A percentile compares a stretch with the other conserved stretches of the same genome.
Evolutionary conservation across 2,888 invertebrate genomes (phyloP).

Genomic region (Acleris literana): DNA sequence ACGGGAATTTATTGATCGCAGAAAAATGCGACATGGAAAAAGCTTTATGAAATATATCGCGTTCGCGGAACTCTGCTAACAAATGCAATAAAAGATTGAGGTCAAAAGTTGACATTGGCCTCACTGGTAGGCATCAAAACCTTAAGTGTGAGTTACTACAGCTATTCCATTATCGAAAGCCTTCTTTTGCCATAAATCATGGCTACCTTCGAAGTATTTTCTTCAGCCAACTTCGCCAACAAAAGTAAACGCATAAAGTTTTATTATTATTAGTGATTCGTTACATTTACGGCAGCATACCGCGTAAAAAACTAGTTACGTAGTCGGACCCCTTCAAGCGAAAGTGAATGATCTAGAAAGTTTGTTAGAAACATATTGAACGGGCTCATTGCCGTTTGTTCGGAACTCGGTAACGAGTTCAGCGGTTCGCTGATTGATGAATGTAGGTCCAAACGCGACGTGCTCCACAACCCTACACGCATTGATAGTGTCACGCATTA

Average conservation of each 20-base stretch:
- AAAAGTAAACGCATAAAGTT: slow-evolving; percentile 33
- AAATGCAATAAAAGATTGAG: no score
- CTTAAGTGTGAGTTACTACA: no score
- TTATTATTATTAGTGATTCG: slow-evolving; percentile 37
- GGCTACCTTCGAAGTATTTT: slow-evolving; percentile 2
- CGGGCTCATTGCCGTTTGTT: slow-evolving; percentile 66
- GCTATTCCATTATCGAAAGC: no score
- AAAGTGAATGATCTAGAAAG: slow-evolving; percentile 80
- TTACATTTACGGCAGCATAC: slow-evolving; percentile 31
- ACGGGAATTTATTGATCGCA: no score
- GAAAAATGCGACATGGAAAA: no score
- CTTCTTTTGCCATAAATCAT: slow-evolving; percentile 39
- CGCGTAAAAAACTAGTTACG: slow-evolving; percentile 49
- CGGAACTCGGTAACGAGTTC: slow-evolving; percentile 78
- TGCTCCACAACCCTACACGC: slow-evolving; percentile 48
- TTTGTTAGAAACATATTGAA: slow-evolving; percentile 69
- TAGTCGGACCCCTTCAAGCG: slow-evolving; percentile 59
- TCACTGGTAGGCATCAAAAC: no score
- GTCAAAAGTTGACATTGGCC: no score
- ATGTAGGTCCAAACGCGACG: slow-evolving; percentile 52
- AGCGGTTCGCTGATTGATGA: slow-evolving; percentile 77
- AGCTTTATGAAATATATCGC: no score
- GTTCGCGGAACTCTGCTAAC: no score
- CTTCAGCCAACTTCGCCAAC: slow-evolving; percentile 13
- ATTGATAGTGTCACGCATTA: slow-evolving; percentile 69